These are phyloP conservation scores for Gadopsis marmoratus DNA, from an alignment of 2,797 vertebrate genomes.

Conservation along the genomic window DNA sequence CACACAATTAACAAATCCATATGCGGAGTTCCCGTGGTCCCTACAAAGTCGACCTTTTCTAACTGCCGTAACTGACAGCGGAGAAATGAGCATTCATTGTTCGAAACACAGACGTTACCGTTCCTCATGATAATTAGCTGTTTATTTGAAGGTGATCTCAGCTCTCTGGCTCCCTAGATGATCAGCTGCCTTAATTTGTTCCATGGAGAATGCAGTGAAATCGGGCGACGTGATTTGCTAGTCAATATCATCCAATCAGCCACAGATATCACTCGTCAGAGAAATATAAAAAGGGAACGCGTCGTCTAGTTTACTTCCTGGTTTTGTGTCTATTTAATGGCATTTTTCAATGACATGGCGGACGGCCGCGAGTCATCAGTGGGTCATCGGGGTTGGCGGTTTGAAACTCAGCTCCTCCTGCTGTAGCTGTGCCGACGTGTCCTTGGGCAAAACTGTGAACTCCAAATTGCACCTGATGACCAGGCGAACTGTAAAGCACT, in stretches of 20 bases:
- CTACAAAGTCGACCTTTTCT: conserved; percentile 12
- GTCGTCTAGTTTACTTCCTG: background rate
- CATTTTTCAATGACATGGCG: background rate
- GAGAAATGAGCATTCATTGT: conserved; percentile 13
- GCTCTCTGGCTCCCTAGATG: conserved; percentile 41
- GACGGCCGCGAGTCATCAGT: background rate
- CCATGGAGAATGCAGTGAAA: conserved; percentile 30
- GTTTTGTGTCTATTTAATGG: background rate
- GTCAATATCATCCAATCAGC: conserved; percentile 30
- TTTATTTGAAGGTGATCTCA: conserved; percentile 63
- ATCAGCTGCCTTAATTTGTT: conserved; percentile 56
- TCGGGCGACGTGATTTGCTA: conserved; percentile 26
- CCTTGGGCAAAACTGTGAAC: background rate
- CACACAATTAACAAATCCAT: no score
- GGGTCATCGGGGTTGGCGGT: background rate
- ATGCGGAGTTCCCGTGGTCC: no score
- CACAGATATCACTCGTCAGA: background rate
- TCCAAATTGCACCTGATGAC: background rate
- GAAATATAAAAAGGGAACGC: background rate
- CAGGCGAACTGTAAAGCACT: background rate
- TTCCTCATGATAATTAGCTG: conserved; percentile 42
- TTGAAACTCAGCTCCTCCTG: background rate
- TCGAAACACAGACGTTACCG: conserved; percentile 11
- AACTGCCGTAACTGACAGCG: background rate
- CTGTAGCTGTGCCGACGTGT: background rate